phyloP scores from a whole-genome alignment of 2,113 vertebrate genomes.

The Mastomys coucha region DNA sequence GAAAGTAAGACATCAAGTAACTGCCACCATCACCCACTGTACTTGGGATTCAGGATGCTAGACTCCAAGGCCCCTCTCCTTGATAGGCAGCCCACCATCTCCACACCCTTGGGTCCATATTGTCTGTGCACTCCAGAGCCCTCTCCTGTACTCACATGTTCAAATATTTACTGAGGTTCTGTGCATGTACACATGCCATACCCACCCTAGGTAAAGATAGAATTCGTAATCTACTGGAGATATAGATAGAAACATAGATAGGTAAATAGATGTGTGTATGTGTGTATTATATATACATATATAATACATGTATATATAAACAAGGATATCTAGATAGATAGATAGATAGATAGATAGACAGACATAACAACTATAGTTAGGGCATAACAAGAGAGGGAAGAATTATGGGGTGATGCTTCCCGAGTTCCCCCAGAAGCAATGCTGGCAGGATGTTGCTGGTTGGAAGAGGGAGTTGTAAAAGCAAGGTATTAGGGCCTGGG shows the following conservation, averaged over 20 bases:
- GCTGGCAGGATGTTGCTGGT: not conserved
- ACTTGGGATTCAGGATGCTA: not conserved
- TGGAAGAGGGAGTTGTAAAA: not conserved
- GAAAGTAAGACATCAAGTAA: not conserved
- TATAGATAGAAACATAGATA: too few relatives aligned
- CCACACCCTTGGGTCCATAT: not conserved
- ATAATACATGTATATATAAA: not conserved
- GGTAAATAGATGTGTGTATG: too few relatives aligned
- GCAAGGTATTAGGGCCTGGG: not conserved
- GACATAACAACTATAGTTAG: not conserved
- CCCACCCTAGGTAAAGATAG: not conserved
- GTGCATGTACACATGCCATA: too few relatives aligned
- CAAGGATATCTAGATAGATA: too few relatives aligned
- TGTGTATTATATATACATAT: not conserved
- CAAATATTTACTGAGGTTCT: not conserved
- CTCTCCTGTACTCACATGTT: not conserved
- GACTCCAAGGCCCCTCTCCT: too few relatives aligned
- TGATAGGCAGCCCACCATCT: accelerated
- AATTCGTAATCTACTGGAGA: not conserved
- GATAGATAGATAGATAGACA: not conserved
- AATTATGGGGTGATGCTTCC: not conserved
- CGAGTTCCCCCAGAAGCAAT: not conserved
- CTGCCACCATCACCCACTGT: not conserved
- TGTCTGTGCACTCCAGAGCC: not conserved
- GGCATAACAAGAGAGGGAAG: not conserved